Base-by-base conservation (phyloP, 2,888 invertebrate genomes). In the Eucriotettix oculatus region DNA sequence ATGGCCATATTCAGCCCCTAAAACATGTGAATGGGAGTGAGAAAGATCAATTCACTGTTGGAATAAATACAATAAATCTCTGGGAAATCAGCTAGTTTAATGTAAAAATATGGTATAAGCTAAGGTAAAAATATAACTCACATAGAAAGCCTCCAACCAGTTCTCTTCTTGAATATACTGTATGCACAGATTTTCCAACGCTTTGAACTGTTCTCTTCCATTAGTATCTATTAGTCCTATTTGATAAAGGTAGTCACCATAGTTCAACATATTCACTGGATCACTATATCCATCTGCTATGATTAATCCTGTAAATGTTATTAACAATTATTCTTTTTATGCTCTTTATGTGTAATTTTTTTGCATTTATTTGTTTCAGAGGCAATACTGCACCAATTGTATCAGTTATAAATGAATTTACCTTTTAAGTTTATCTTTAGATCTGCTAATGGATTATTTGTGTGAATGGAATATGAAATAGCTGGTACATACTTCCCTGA, bases 241-340 rank as follows among this genome's bases (percentile, higher is more conserved):
- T 70, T 89, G 87, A 69, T 88, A 87, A 58, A 91, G 77, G 72
- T 89, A 90, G 68, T 87, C 85, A 1, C 86, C 83, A 69, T 90
- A 90, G 11, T 84, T 73, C 9, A 89, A 69, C 71, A 90, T 90
- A 72, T 89, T 82, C 63, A 80, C 76, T 0, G 90, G 90, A 73
- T 91, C 90, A 61, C 84, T 83, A 0, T 88, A 74, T 0, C 90
- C 90, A 72, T 90, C 90, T 1, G 90, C 90, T 66, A 91, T 90
- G 1, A 82, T 80, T 63, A 87, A 70, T 7, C 86, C 86, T 73
- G 82, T 79, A 54, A 84, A 11, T 44, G 10, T 44, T 11, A 14
- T 11, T 44, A 44, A 44, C 14, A 44, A 44, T 14, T 14, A 44
- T n/a, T n/a, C n/a, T n/a, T n/a, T n/a, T n/a, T n/a, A n/a, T n/a